These are phyloP conservation scores for Rhyacichthys aspro DNA, from an alignment of 2,797 vertebrate genomes.

Conservation along the genomic window DNA sequence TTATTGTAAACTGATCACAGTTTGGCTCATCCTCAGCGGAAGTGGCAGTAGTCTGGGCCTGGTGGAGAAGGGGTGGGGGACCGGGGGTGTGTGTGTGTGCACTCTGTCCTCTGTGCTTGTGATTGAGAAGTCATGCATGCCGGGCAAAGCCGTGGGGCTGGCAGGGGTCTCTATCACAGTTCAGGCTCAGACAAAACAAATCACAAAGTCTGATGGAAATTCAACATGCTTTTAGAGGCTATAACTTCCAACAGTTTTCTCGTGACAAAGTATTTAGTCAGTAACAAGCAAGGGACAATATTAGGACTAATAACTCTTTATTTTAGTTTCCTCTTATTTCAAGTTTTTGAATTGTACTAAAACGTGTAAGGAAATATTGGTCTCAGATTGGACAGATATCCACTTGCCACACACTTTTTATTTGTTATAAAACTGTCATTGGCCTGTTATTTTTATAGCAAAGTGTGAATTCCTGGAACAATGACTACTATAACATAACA, in stretches of 20 bases:
- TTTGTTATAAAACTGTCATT: too few species aligned
- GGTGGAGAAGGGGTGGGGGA: conserved; percentile 21
- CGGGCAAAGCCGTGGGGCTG: conserved; percentile 51
- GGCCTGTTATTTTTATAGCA: too few species aligned
- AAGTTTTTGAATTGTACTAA: too few species aligned
- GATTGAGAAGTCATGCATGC: conserved; percentile 77
- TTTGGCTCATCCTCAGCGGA: conserved; percentile 65
- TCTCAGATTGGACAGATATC: too few species aligned
- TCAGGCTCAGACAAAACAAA: conserved; percentile 11
- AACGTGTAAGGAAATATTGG: too few species aligned
- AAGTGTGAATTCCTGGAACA: too few species aligned
- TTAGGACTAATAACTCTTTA: too few species aligned
- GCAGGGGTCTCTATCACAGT: conserved; percentile 51
- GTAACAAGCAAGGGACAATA: too few species aligned
- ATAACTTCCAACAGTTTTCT: background rate
- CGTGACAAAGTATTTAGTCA: background rate
- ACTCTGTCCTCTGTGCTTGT: conserved; percentile 48
- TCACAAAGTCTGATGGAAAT: background rate
- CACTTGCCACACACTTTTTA: too few species aligned
- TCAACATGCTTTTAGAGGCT: too few species aligned
- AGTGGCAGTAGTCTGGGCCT: conserved; percentile 35
- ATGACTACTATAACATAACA: too few species aligned
- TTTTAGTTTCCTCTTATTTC: too few species aligned
- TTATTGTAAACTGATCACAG: conserved; percentile 28
- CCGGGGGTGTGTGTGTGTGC: conserved; percentile 1